Evolutionary conservation across 2,888 invertebrate species (phyloP).

Genomic region (Eustalomyia histrio): DNA sequence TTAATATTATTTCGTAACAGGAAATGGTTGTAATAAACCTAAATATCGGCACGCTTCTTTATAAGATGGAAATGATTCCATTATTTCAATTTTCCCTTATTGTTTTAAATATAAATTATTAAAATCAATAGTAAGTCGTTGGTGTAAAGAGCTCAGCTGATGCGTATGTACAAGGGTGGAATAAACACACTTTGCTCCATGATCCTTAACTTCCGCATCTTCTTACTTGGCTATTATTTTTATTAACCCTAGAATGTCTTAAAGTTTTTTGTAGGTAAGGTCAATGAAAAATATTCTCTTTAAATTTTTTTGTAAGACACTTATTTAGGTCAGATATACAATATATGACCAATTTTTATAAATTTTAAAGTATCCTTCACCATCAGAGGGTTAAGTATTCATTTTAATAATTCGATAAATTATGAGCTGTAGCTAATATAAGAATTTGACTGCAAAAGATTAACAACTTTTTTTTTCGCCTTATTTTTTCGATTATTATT

Average conservation of each 20-base stretch:
- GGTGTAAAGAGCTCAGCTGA: neutral
- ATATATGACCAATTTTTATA: no score
- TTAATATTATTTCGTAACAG: conserved; percentile 18
- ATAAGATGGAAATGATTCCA: conserved; percentile 37
- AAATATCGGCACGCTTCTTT: conserved; percentile 57
- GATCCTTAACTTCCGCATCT: neutral
- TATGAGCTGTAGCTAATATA: conserved; percentile 53
- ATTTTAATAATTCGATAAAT: conserved; percentile 60
- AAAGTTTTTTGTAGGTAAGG: no score
- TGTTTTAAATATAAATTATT: conserved; percentile 48
- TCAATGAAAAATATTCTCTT: no score
- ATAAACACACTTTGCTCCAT: neutral
- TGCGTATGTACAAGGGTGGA: neutral
- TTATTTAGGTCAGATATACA: no score
- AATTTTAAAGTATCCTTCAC: no score
- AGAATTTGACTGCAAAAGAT: conserved; percentile 60
- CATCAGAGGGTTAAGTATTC: neutral
- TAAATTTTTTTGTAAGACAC: no score
- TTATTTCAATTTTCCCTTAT: conserved; percentile 50
- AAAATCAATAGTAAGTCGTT: conserved; percentile 24
- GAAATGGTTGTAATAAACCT: conserved; percentile 30
- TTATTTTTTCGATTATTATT: conserved; percentile 25
- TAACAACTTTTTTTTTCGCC: conserved; percentile 61
- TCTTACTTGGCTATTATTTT: neutral
- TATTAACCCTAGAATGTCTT: neutral